Percentiles rank a stretch among this genome's conserved stretches.
phyloP scores from a whole-genome alignment of 2,113 vertebrate genomes.

The Cervus canadensis region DNA sequence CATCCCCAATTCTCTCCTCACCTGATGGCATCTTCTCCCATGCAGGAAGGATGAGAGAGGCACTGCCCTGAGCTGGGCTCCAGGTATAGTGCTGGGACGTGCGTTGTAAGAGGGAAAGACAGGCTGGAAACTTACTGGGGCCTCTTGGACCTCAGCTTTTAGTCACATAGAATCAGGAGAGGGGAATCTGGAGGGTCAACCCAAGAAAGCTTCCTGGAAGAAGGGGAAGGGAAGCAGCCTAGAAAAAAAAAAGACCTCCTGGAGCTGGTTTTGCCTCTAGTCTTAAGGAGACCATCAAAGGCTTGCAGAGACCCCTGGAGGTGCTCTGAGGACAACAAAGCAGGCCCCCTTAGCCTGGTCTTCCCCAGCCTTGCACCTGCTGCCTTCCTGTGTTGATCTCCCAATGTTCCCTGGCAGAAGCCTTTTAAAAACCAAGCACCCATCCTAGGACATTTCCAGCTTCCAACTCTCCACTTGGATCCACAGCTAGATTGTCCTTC shows the following conservation, averaged over 20 bases:
- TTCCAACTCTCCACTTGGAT: background rate
- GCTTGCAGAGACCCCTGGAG: background rate
- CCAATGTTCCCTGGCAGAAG: background rate
- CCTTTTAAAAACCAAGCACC: background rate
- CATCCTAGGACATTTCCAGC: background rate
- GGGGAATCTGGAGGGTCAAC: background rate
- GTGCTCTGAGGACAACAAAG: no score
- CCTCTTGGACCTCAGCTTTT: background rate
- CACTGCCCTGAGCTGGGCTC: background rate
- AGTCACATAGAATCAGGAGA: background rate
- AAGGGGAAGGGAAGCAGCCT: background rate
- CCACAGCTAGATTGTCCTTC: background rate
- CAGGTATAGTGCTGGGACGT: background rate
- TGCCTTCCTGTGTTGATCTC: background rate
- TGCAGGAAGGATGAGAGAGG: background rate
- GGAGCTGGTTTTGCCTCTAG: background rate
- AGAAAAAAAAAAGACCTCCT: background rate
- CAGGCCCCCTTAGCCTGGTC: background rate
- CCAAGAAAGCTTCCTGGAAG: background rate
- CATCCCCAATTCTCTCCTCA: background rate
- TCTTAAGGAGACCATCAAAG: background rate
- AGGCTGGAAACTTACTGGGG: background rate
- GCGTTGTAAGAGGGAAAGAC: background rate
- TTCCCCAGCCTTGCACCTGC: background rate
- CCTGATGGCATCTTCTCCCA: background rate